Evolutionary conservation across 2,797 vertebrate species (phyloP), one percentile per base, ranked within the genome.

Genomic region (Labroides dimidiatus): DNA sequence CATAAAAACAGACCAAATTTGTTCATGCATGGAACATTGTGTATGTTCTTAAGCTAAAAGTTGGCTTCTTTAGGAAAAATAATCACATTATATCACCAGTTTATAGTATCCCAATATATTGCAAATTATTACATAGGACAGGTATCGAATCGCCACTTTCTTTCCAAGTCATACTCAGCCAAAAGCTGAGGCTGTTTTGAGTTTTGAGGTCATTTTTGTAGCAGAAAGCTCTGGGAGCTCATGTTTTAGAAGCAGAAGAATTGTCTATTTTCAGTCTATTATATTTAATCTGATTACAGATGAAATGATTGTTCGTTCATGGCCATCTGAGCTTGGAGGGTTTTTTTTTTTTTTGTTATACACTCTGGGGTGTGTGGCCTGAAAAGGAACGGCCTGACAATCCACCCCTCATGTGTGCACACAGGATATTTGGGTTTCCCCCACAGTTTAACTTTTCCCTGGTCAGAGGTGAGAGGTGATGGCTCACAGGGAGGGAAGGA

Each of bases 351-450:
- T 63, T 88, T 33, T 74, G 67, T 77, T 86, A 58, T 64, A 75
- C 33, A 72, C 74, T 81, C 67, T 20, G 8, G 72, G 70, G 87
- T 80, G 82, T 80, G 71, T 81, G 80, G 78, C 75, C 78, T 72
- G 53, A 63, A 73, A 66, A 86, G 78, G 74, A 64, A 72, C 51
- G 65, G 73, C 70, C 71, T 85, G 33, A 87, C 58, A 74, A 81
- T 70, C 74, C 76, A 77, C 54, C 72, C 71, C 78, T 71, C 48
- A 73, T 77, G 78, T 82, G 85, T 67, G 82, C 82, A 88, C 88
- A 90, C 90, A 93, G 91, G 92, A 93, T 93, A 92, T 93, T 86
- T 91, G 89, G 72, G 73, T 91, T 91, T 89, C 84, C 88, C 84
- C 87, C 68, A 71, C 67, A 83, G 86, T 84, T 69, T 75, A 48